A percentile compares a stretch with the other conserved stretches of the same genome.
phyloP scores from a whole-genome alignment of 2,797 vertebrate species.

The Pseudotriccus pelzelni region DNA sequence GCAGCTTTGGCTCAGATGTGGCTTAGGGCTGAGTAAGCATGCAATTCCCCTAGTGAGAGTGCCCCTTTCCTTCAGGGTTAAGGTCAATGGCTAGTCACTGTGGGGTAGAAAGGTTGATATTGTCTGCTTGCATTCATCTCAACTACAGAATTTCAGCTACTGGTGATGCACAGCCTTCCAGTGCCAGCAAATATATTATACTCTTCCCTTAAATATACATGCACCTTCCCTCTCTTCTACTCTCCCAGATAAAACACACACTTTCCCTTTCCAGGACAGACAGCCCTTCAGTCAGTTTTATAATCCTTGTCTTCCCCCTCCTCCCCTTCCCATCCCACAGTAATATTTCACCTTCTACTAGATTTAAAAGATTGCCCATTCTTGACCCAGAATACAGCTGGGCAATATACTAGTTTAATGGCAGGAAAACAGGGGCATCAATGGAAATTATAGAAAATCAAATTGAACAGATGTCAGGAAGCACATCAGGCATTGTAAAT shows the following conservation, averaged over 20 bases:
- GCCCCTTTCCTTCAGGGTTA: conserved; percentile 49
- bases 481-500: conserved; percentile 66
- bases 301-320: conserved; percentile 29
- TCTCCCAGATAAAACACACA: neutral
- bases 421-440: conserved; percentile 65
- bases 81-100: conserved; percentile 46
- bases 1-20: conserved; percentile 47
- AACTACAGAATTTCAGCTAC: conserved; percentile 14
- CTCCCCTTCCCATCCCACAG: conserved; percentile 37
- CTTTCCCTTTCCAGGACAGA: conserved; percentile 8
- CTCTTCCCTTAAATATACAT: conserved; percentile 32
- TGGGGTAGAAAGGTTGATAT: conserved; percentile 15
- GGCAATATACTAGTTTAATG: conserved; percentile 66
- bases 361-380: conserved; percentile 66
- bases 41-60: conserved; percentile 46
- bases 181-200: neutral
- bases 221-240: neutral
- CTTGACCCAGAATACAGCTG: conserved; percentile 67
- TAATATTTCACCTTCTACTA: conserved; percentile 67
- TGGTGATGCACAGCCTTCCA: neutral
- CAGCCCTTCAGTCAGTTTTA: conserved; percentile 39
- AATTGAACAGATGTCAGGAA: conserved; percentile 69
- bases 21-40: conserved; percentile 58
- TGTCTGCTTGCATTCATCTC: conserved; percentile 28
- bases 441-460: conserved; percentile 71